Conservation (phyloP, 2,888 invertebrate species). For the Heliconius ethilla region DNA sequence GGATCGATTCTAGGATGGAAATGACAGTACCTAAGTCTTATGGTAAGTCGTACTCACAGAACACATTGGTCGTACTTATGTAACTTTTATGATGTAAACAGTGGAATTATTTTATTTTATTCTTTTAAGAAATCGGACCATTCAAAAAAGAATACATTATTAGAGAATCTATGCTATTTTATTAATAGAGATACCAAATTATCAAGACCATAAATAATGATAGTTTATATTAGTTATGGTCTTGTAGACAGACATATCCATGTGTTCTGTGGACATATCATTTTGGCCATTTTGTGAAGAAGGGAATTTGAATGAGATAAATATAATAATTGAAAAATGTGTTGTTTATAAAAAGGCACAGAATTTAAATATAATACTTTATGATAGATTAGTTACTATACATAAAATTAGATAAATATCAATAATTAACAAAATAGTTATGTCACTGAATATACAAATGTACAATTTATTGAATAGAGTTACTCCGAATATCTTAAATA, state of each 20-base stretch:
- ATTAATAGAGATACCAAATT: too few species aligned
- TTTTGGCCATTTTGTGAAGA: not conserved
- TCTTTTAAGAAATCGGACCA: too few species aligned
- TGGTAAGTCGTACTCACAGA: too few species aligned
- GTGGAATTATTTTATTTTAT: too few species aligned
- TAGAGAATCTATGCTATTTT: too few species aligned
- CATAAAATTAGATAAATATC: not conserved
- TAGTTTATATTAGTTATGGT: too few species aligned
- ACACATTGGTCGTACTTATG: not conserved
- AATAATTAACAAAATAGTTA: not conserved
- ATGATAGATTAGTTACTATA: not conserved
- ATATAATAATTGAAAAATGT: not conserved
- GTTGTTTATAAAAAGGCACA: not conserved
- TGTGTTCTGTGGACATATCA: too few species aligned
- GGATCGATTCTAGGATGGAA: not conserved
- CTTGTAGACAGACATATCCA: too few species aligned
- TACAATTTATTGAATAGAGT: constrained; percentile 24
- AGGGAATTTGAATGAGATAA: not conserved
- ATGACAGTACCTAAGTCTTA: too few species aligned
- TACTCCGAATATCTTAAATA: constrained; percentile 7
- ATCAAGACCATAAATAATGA: too few species aligned
- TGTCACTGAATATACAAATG: constrained; percentile 24
- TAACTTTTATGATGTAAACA: not conserved
- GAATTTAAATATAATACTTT: not conserved
- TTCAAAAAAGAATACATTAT: too few species aligned